Base-by-base conservation (phyloP, 2,113 vertebrate genomes). In the Sceloporus undulatus region DNA sequence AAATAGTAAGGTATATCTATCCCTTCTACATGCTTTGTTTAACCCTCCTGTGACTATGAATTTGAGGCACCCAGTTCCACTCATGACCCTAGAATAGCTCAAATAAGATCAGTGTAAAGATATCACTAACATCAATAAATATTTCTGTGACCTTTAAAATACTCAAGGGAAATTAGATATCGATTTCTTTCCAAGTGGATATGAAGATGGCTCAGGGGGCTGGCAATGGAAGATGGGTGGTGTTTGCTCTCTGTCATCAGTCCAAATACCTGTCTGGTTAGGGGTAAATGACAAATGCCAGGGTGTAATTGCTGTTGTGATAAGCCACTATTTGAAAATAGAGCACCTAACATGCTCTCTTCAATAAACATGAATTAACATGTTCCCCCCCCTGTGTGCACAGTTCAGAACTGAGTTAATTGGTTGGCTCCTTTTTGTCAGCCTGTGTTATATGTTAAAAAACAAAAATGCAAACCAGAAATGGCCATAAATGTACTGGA, bases 131-230 rank as follows among this genome's bases (percentile, higher is more conserved):
- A 3, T 91, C 74, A 87, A 25, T 23, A 84, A 79, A 92, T 85
- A 75, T 23, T 0, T 84, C n/a, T 85, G 40, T 66, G 73, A 83
- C 91, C 92, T 91, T 70, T 94, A 52, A 93, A 62, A 19, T 90
- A 7, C n/a, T 88, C 38, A 27, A 74, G 65, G 84, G 76, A 92
- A 86, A 85, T 13, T 89, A 77, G 62, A 52, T 84, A 87, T 86
- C 80, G 87, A 88, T 90, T 91, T 91, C 25, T 13, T 79, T 59
- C 8, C 68, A n/a, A 81, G 29, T 79, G 85, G 88, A 52, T 59
- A 90, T 59, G 48, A 89, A 85, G 90, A 91, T 91, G 91, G 4
- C 79, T 84, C 59, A 84, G 59, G 92, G 74, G 76, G 73, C 54
- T 89, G 25, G 34, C 89, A 93, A 83, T 85, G 82, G 27, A 93